These are phyloP conservation scores for Protobothrops mucrosquamatus DNA, from an alignment of 2,113 vertebrate genomes.

Conservation along the genomic window DNA sequence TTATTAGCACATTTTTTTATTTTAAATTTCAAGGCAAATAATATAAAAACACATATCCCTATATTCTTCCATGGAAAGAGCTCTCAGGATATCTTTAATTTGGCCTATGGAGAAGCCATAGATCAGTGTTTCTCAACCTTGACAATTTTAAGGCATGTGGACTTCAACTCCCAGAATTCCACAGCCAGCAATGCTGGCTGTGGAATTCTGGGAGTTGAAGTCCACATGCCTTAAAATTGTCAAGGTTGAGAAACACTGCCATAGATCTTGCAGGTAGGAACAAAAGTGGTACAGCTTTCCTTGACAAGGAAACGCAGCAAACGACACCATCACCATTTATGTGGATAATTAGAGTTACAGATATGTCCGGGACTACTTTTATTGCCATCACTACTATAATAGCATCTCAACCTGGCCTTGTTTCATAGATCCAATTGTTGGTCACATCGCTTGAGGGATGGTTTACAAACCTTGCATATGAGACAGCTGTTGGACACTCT, in stretches of 20 bases:
- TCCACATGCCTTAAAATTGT: no score
- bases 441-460: background rate
- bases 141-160: no score
- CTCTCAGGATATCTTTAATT: background rate
- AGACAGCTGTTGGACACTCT: background rate
- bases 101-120: background rate
- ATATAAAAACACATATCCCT: background rate
- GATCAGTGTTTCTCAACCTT: no score
- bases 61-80: background rate
- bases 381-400: background rate
- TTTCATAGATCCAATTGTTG: background rate
- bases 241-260: no score
- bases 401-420: background rate
- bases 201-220: no score
- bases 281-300: background rate
- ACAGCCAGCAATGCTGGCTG: no score
- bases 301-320: background rate
- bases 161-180: no score
- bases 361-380: background rate
- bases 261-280: background rate
- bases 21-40: background rate
- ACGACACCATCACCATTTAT: background rate
- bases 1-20: conserved; percentile 44
- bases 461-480: background rate
- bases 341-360: background rate